Base-by-base conservation (phyloP, 2,113 vertebrate species). In the Onychorhynchus coronatus region DNA sequence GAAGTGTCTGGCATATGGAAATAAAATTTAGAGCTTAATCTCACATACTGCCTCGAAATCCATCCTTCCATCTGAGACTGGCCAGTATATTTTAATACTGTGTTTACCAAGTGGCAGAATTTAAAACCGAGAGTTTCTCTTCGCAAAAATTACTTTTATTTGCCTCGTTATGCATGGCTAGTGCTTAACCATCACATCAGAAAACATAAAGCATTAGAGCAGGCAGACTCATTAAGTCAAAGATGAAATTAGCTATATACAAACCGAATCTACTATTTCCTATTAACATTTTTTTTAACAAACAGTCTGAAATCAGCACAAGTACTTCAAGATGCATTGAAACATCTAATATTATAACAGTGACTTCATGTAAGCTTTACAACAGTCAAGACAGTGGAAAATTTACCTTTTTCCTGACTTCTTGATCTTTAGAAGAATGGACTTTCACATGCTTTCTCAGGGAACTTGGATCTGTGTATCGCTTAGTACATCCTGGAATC, bases 391-490 rank as follows among this genome's bases (percentile, higher is more conserved):
- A 79, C 1, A 16, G 44, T 65, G 63, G 55, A 56, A 95, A 91
- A 85, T 68, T 95, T 98, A 99, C 99, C 99, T 99, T 99, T 98
- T 99, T 99, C 89, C 99, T 97, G 80, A 98, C 98, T 94, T 99
- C 99, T 46, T 98, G 98, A 83, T 99, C 99, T 98, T 98, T 99
- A 86, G 97, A 98, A 55, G 99, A 99, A 97, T 99, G 99, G 42
- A 99, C 99, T 97, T 99, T 99, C 92, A 99, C 98, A 12, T 99
- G 99, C 91, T 99, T 99, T 96, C 99, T 98, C 91, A 99, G 95
- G 75, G 99, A 99, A 97, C 99, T 99, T 79, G 99, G 99, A 93
- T 99, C 99, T 72, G 99, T 99, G 95, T 99, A 99, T 62, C 99
- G 98, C 96, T 99, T 99, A 71, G 96, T 96, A 92, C 99, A 99